Evolutionary conservation across 2,888 invertebrate species (phyloP), one percentile per base, ranked within the genome.

Genomic region (Thymelicus lineola): DNA sequence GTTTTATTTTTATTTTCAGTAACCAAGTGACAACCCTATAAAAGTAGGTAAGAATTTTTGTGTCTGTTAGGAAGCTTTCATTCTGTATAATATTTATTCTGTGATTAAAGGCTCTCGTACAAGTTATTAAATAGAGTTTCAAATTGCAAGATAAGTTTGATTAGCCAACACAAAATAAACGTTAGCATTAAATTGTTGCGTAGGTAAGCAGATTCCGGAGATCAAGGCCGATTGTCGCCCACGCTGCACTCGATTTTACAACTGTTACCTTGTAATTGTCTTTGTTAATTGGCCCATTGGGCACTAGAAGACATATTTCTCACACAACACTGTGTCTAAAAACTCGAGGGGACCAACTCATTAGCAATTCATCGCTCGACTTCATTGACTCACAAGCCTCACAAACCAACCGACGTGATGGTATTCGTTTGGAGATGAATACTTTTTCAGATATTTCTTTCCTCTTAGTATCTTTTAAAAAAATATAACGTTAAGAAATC

Each of bases 211-310:
- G 55, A 72, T 73, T 71, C 69, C 75, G 74, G 78, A 80, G 84
- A 85, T 83, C 88, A 89, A 88, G 89, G 88, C 77, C 82, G 79
- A 75, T 72, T 76, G 73, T 81, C 85, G 83, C 83, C 86, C 81
- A 87, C 84, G 73, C 71, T 70, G 72, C 72, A 72, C 78, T 80
- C 80, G 83, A 87, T 89, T 88, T 85, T 82, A 87, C 81, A 83
- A 80, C 82, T 84, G 84, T 88, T 85, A 83, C 79, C 79, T 80
- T 70, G 73, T 79, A 78, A 82, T 80, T 78, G 75, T 72, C 75
- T 82, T 79, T 36, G 35, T 35, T 62, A 82, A 85, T 86, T 76
- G 78, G 75, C n/a, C n/a, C 81, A 85, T 86, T 76, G 78, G 75
- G 20, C n/a, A 64, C 53, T 64, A 4, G 20, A 20, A 53, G 12